Conservation (phyloP, 2,797 vertebrate genomes). For the Rhinella marina region DNA sequence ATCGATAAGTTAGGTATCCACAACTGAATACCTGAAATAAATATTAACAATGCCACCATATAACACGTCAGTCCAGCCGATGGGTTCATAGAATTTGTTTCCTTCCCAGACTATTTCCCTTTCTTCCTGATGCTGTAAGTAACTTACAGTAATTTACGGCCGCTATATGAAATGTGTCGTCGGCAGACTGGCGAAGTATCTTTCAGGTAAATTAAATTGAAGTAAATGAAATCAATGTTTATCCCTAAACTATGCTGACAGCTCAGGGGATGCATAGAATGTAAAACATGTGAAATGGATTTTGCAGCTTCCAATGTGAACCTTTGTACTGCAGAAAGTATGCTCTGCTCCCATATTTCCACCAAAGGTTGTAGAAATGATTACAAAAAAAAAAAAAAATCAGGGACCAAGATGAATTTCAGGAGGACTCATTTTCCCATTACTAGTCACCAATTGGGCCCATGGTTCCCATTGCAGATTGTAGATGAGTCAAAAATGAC, state of each 20-base stretch:
- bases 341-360: neutral
- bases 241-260: conserved; percentile 15
- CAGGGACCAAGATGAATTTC: neutral
- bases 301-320: conserved; percentile 2
- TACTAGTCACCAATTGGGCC: neutral
- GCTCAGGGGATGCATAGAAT: neutral
- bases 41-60: neutral
- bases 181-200: conserved; percentile 25
- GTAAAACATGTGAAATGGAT: conserved; percentile 16
- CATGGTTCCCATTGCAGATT: too few species aligned
- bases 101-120: conserved; percentile 13
- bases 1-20: neutral
- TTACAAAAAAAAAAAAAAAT: neutral
- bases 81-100: neutral
- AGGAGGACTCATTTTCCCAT: neutral
- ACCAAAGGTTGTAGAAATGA: neutral
- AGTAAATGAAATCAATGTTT: conserved; percentile 36
- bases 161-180: conserved; percentile 11
- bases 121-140: conserved; percentile 18
- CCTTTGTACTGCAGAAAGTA: neutral
- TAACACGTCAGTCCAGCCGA: neutral
- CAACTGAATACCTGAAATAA: neutral
- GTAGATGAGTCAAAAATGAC: too few species aligned
- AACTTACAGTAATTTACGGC: conserved; percentile 34
- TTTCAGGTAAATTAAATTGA: conserved; percentile 44